Evolutionary conservation across 2,113 vertebrate species (phyloP).

Genomic region (Marmota monax): DNA sequence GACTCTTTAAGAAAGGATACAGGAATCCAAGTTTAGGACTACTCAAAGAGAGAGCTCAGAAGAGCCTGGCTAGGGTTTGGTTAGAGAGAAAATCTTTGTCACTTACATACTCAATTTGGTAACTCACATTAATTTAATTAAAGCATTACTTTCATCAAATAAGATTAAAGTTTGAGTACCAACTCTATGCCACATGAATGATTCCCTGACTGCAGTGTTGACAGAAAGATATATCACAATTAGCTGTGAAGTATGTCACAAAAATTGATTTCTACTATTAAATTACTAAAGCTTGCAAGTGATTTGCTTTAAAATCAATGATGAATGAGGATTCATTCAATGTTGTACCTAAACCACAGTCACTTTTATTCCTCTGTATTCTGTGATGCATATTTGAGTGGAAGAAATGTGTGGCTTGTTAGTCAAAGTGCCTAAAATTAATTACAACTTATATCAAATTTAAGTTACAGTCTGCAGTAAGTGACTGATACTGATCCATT

Average conservation of each 20-base stretch:
- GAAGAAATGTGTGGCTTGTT: slow-evolving; percentile 28
- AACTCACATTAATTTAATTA: neutral
- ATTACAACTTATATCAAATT: slow-evolving; percentile 4
- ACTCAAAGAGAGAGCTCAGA: neutral
- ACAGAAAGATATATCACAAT: slow-evolving; percentile 28
- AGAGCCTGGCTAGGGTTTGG: neutral
- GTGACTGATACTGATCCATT: neutral
- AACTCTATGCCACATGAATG: neutral
- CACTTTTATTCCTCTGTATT: neutral
- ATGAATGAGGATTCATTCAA: neutral
- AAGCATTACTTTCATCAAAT: neutral
- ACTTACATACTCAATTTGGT: neutral
- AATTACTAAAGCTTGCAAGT: neutral
- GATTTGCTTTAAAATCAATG: slow-evolving; percentile 13
- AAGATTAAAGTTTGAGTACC: slow-evolving; percentile 46
- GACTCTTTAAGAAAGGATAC: neutral
- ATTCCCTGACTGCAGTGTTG: neutral
- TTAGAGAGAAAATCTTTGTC: neutral
- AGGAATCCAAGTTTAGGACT: too few species aligned
- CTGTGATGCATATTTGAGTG: neutral
- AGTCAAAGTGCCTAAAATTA: neutral
- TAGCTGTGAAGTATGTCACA: neutral
- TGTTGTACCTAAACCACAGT: neutral
- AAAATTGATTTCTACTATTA: slow-evolving; percentile 48
- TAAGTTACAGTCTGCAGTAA: neutral